Percentiles rank a stretch among this genome's conserved stretches.
Evolutionary conservation across 2,113 vertebrate species (phyloP).

Genomic region (Eupsittula cactorum): DNA sequence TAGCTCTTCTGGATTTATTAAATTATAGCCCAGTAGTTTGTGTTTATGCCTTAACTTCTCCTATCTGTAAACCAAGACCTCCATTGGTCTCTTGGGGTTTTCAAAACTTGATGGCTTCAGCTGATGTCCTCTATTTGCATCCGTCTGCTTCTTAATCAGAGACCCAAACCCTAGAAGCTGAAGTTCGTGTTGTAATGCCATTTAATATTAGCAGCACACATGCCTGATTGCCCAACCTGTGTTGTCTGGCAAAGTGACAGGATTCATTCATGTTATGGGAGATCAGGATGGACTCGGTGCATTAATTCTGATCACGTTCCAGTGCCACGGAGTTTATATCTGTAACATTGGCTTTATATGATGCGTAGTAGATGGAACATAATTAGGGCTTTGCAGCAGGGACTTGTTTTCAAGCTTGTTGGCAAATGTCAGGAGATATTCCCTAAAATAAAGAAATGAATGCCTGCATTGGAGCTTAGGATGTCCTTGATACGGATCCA

Average conservation of each 20-base stretch:
- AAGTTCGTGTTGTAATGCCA: neutral
- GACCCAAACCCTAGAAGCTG: neutral
- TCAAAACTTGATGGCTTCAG: neutral
- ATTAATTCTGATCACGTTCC: neutral
- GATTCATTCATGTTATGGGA: neutral
- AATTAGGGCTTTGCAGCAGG: neutral
- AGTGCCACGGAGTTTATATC: neutral
- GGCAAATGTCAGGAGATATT: neutral
- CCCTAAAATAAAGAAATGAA: neutral
- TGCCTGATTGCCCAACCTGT: neutral
- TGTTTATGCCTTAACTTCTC: neutral
- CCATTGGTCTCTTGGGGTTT: neutral
- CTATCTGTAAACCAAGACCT: neutral
- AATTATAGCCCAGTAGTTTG: neutral
- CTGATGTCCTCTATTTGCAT: neutral
- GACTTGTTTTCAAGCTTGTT: neutral
- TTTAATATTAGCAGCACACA: neutral
- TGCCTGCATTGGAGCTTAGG: neutral
- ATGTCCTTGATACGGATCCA: neutral
- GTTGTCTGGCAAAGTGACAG: neutral
- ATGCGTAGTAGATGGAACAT: neutral
- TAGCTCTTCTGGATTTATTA: neutral
- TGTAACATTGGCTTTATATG: neutral
- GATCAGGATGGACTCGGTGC: neutral
- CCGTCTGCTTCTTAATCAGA: neutral